Conservation (phyloP, 2,797 vertebrate species). For the Heliangelus exortis region DNA sequence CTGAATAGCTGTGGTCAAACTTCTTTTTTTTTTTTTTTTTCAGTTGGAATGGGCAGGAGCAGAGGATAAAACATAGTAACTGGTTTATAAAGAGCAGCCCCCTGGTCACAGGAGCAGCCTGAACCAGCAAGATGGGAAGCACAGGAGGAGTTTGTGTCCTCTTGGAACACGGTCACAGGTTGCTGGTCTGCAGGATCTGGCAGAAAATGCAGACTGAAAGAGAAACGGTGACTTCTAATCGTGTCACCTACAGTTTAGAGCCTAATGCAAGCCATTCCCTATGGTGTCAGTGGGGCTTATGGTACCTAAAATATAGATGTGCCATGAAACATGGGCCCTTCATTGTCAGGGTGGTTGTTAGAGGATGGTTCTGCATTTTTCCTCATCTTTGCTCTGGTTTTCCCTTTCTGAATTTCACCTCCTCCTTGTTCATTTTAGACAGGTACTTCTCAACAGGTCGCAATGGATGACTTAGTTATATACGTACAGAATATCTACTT, state of each 20-base stretch:
- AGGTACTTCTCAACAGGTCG: accelerated
- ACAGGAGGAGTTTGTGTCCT: not conserved
- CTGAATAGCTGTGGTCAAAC: not conserved
- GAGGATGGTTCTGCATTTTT: not conserved
- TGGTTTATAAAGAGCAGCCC: not conserved
- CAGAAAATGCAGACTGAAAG: not conserved
- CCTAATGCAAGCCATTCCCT: not conserved
- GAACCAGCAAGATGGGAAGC: not conserved
- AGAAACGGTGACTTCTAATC: not conserved
- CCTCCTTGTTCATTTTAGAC: not conserved
- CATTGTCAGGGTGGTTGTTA: not conserved
- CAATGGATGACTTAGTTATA: not conserved
- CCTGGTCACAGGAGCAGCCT: not conserved
- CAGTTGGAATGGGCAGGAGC: not conserved
- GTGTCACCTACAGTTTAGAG: not conserved
- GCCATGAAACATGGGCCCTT: not conserved
- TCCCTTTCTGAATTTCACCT: not conserved
- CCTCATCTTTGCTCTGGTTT: not conserved
- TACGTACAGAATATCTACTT: not conserved
- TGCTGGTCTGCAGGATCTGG: not conserved
- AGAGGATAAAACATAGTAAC: not conserved
- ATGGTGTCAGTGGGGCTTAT: accelerated
- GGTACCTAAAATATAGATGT: not conserved
- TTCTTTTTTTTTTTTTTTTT: not conserved
- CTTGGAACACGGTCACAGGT: not conserved